phyloP scores from a whole-genome alignment of 1,140 invertebrate species.

The Papilio aristodemus region DNA sequence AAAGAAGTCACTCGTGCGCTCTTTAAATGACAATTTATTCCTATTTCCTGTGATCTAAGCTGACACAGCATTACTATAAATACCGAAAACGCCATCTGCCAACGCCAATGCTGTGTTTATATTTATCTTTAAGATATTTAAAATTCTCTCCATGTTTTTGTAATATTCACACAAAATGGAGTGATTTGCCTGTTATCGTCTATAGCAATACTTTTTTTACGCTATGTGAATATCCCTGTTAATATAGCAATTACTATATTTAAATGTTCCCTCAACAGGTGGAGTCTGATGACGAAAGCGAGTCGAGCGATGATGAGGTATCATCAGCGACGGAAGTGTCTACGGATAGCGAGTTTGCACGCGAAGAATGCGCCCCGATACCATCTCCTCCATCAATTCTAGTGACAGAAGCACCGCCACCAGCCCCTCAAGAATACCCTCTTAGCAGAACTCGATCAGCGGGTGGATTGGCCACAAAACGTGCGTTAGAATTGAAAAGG shows the following conservation, averaged over 20 bases:
- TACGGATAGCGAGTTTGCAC: slow-evolving; percentile 94
- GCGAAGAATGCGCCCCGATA: slow-evolving; percentile 86
- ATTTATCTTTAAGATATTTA: too few relatives aligned
- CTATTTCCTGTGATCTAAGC: too few relatives aligned
- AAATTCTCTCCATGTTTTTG: too few relatives aligned
- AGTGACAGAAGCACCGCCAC: slow-evolving; percentile 73
- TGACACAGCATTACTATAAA: background rate
- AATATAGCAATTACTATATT: too few relatives aligned
- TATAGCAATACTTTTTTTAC: too few relatives aligned
- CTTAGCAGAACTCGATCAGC: slow-evolving; percentile 91
- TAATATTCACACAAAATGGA: too few relatives aligned
- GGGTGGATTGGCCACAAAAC: slow-evolving; percentile 91
- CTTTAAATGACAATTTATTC: too few relatives aligned
- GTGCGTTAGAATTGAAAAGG: slow-evolving; percentile 91
- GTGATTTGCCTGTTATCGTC: too few relatives aligned
- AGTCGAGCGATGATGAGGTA: slow-evolving; percentile 85
- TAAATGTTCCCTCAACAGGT: slow-evolving; percentile 65
- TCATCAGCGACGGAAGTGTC: slow-evolving; percentile 94
- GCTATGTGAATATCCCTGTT: too few relatives aligned
- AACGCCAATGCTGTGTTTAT: too few relatives aligned
- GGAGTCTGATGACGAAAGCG: slow-evolving; percentile 85
- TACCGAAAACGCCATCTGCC: too few relatives aligned
- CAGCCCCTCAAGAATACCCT: slow-evolving; percentile 85
- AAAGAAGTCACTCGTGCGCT: too few relatives aligned
- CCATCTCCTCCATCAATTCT: slow-evolving; percentile 63